Base-by-base conservation (phyloP, 2,797 vertebrate species). In the Diglossa cyanea region DNA sequence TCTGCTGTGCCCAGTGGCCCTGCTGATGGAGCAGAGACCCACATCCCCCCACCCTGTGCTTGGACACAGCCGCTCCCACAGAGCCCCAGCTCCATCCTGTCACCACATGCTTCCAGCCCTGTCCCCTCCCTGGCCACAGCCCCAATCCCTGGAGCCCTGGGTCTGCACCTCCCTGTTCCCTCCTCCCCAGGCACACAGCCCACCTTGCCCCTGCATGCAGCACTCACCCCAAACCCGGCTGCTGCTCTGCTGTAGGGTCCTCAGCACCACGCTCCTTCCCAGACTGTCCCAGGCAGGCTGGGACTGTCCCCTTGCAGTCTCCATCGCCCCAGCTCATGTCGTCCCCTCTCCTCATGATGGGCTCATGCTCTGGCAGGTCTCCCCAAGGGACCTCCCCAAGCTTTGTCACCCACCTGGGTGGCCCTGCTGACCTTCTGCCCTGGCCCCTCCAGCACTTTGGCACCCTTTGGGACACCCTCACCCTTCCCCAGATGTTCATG, bases 121-220 rank as follows among this genome's bases (percentile, higher is more conserved):
- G 3, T 31, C 17, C 8, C 33, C 15, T 24, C 25, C 51, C n/a
- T 0, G 0, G 9, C 37, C 42, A 70, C 55, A 31, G 18, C 35
- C 54, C n/a, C 30, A 18, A 0, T 7, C 16, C 44, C 2, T 0
- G 0, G 0, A 20, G 31, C 33, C 13, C 7, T 21, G n/a, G 26
- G 35, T 33, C 47, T 30, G 48, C 7, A 12, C 8, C 19, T 31
- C 44, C 37, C 33, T 28, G 26, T 11, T 21, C 7, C 37, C 17
- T n/a, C 17, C 18, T 21, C n/a, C 73, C 60, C 1, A 0, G 23
- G 44, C 35, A 40, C n/a, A 3, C 48, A 50, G 28, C 6, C 28
- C 25, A 10, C 39, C 44, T 0, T 6, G 11, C 4, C 3, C 19
- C 33, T 37, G 54, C 13, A 33, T 0, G 1, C 3, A 10, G 19